phyloP scores from a whole-genome alignment of 2,888 invertebrate species.

The Mystacides longicornis region DNA sequence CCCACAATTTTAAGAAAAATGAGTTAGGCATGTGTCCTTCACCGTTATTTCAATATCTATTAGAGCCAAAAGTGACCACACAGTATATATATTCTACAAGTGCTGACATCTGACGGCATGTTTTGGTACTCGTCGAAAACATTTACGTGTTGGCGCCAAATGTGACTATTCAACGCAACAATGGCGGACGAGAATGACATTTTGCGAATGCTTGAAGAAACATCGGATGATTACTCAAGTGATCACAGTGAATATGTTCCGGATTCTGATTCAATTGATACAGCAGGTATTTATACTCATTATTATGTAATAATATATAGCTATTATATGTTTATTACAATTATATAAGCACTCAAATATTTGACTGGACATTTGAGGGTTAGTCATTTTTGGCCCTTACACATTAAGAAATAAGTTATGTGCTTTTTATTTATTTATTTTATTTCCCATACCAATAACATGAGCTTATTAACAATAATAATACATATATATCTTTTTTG shows the following conservation, averaged over 20 bases:
- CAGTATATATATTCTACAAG: background rate
- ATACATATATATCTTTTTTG: too few species aligned
- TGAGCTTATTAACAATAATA: too few species aligned
- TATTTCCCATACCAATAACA: too few species aligned
- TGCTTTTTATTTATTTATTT: too few species aligned
- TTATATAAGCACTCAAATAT: slow-evolving; percentile 4
- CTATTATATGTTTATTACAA: background rate
- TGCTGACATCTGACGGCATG: slow-evolving; percentile 3
- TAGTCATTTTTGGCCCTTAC: slow-evolving; percentile 7
- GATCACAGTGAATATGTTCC: slow-evolving; percentile 8
- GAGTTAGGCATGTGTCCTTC: background rate
- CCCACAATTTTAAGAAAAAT: background rate
- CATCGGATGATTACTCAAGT: slow-evolving; percentile 4
- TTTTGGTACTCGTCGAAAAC: background rate
- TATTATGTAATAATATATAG: slow-evolving; percentile 3
- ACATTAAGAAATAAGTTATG: slow-evolving; percentile 1
- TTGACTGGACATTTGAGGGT: slow-evolving; percentile 4
- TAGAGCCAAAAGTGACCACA: background rate
- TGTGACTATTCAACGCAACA: slow-evolving; percentile 3
- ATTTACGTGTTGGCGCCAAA: background rate
- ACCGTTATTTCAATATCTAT: background rate
- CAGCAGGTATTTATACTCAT: slow-evolving; percentile 4
- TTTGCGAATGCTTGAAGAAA: slow-evolving; percentile 5
- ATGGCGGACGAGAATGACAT: slow-evolving; percentile 5
- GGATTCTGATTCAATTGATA: slow-evolving; percentile 4